A percentile compares a stretch with the other conserved stretches of the same genome.
These are phyloP conservation scores for Thaumetopoea pityocampa DNA, from an alignment of 1,140 invertebrate species.

Conservation along the genomic window DNA sequence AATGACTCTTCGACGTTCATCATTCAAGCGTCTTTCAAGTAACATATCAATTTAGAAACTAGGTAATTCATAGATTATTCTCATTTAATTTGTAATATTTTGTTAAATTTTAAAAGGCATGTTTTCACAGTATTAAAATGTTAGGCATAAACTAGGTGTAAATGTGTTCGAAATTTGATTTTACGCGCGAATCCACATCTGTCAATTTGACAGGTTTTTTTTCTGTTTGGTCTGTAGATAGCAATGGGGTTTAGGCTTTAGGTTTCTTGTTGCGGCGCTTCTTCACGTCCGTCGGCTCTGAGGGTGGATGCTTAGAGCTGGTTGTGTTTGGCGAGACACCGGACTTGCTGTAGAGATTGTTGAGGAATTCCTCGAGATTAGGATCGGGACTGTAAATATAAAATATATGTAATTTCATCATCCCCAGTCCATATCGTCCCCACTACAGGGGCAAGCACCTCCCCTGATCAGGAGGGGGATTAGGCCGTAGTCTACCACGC, in stretches of 20 bases:
- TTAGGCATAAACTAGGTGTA: conserved; percentile 6
- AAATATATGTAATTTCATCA: conserved; percentile 10
- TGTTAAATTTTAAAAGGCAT: conserved; percentile 16
- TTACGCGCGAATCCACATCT: conserved; percentile 11
- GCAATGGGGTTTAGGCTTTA: conserved; percentile 40
- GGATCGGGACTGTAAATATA: conserved; percentile 56
- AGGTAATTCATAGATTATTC: conserved; percentile 9
- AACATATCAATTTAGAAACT: conserved; percentile 14
- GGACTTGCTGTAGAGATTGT: conserved; percentile 66
- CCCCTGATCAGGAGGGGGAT: too few relatives aligned
- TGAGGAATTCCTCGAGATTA: conserved; percentile 71
- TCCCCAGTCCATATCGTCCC: too few relatives aligned
- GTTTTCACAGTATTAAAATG: conserved; percentile 12
- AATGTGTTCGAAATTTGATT: conserved; percentile 19
- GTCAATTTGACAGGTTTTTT: conserved; percentile 8
- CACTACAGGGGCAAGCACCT: too few relatives aligned
- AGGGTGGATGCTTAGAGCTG: conserved; percentile 29
- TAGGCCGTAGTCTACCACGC: too few relatives aligned
- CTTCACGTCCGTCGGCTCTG: conserved; percentile 36
- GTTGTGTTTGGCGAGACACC: conserved; percentile 34
- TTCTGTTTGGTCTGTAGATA: background rate
- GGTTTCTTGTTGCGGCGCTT: conserved; percentile 58
- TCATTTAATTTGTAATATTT: conserved; percentile 14
- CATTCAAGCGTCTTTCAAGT: conserved; percentile 13
- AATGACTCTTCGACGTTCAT: conserved; percentile 12